Base-by-base conservation (phyloP, 2,888 invertebrate species). In the Zootermopsis nevadensis region DNA sequence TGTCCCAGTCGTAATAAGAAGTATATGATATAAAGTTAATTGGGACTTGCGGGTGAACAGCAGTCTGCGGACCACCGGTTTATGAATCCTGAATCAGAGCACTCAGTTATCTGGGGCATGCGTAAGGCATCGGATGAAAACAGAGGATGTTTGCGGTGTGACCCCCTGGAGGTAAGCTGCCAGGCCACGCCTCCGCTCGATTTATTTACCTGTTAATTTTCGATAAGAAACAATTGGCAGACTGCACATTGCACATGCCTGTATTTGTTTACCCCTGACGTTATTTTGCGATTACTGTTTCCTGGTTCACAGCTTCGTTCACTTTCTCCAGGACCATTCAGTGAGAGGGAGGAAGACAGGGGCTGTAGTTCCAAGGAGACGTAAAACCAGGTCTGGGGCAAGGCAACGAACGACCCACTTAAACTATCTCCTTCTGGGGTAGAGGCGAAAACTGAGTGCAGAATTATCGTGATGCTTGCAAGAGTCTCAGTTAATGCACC, bases 261-360 rank as follows among this genome's bases (percentile, higher is more conserved):
- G 48, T 12, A 8, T 15, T 48, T 15, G 15, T 48, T 15, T 60
- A 6, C n/a, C n/a, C 8, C 60, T 60, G n/a, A 60, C 60, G 60
- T 60, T 60, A 66, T 30, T 30, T 10, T 15, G 27, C 30, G 19
- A 66, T 30, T 66, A 66, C 30, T 69, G 33, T 33, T 31, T 22
- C 33, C 33, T 33, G 19, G 66, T n/a, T 7, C 69, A 69, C 69
- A 33, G 4, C 0, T 31, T 22, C 69, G 0, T 69, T 69, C 33
- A 33, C 69, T 69, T 69, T 69, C 69, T 69, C 69, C 69, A 69
- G 69, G 69, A 19, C 31, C 69, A 33, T 2, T 69, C 60, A 60
- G 60, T 27, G 60, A 69, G 69, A n/a, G 66, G 30, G 27, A 67
- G 67, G 67, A 67, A n/a, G 66, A 24, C 8, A 66, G 30, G n/a